These are phyloP conservation scores for Nymphicus hollandicus DNA, from an alignment of 2,113 vertebrate species.

Conservation along the genomic window DNA sequence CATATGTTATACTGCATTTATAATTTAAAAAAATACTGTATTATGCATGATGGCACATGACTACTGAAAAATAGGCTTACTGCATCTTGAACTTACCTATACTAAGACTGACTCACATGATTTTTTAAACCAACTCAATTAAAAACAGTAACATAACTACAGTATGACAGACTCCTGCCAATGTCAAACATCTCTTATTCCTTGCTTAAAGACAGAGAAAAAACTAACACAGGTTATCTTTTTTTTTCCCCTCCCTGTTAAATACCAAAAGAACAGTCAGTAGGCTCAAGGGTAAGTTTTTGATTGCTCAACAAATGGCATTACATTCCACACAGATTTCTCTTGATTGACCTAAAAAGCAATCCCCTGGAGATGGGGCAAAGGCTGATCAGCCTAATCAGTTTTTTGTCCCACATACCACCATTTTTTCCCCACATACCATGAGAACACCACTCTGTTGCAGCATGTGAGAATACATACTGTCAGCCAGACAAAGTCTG, in stretches of 20 bases:
- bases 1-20: background rate
- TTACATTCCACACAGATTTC: background rate
- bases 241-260: background rate
- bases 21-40: background rate
- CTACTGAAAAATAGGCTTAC: background rate
- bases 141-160: background rate
- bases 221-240: background rate
- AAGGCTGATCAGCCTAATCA: background rate
- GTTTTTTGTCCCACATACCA: background rate
- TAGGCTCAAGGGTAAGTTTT: slow-evolving; percentile 32
- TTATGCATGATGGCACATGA: background rate
- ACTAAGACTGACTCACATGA: background rate
- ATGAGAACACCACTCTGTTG: background rate
- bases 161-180: background rate
- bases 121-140: background rate
- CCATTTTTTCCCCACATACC: background rate
- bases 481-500: accelerated
- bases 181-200: background rate
- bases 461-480: background rate
- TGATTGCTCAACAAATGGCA: slow-evolving; percentile 39
- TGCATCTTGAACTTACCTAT: background rate
- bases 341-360: slow-evolving; percentile 29
- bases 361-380: background rate
- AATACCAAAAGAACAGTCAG: background rate
- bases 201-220: background rate